Base-by-base conservation (phyloP, 2,888 invertebrate genomes). In the Pandemis corylana region DNA sequence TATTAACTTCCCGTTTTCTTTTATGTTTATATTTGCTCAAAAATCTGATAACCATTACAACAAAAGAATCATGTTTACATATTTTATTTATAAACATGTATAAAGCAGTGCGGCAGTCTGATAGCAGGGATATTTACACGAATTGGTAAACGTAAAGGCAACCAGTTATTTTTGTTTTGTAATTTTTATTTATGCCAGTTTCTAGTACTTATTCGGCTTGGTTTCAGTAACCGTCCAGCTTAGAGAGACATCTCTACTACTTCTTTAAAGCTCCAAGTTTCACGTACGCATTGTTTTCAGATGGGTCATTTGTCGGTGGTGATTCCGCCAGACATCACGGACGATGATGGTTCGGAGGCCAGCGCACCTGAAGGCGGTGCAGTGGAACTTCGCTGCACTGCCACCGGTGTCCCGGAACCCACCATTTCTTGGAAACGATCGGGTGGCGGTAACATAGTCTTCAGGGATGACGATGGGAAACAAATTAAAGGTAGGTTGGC, bases 271-370 rank as follows among this genome's bases (percentile, higher is more conserved):
- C 7, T 59, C 59, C 20, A 28, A 5, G 28, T 59, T 59, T 59
- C 28, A 59, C 59, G 5, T n/a, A 36, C 7, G 28, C 28, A 7
- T 67, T 67, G 15, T 67, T 62, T 67, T 4, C 36, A 98, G 98
- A 97, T 97, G 95, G 98, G 98, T 65, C 95, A 96, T 82, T 95
- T 98, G 84, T 97, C 97, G 86, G 98, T 98, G 78, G 97, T 98
- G 79, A 96, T 98, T 82, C 97, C 98, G 6, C 98, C 98, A 63
- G 97, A 98, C 89, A 98, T 98, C 80, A 95, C 97, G 66, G 96
- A 96, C 77, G 92, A 88, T 44, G 90, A 92, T 10, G 90, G 90
- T 0, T 92, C 96, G 7, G 97, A 97, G 78, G 96, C 96, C 20
- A 96, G 97, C 75, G 96, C 97, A 0, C 95, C 96, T 12, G 98